These are phyloP conservation scores for Mastomys coucha DNA, from an alignment of 2,113 vertebrate genomes.

Conservation along the genomic window DNA sequence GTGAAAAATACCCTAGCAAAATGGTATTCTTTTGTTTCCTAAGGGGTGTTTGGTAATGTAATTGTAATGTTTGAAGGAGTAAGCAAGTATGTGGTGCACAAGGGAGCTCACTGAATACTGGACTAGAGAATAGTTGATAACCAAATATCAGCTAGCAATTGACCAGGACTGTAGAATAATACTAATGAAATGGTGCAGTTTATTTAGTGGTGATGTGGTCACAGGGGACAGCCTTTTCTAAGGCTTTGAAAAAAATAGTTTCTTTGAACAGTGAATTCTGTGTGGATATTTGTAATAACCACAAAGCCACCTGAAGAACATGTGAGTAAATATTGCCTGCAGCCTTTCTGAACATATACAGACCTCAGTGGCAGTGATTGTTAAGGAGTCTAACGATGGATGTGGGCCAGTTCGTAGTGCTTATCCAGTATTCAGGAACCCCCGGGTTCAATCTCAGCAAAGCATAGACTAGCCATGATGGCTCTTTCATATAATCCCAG, in stretches of 20 bases:
- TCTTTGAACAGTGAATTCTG: neutral
- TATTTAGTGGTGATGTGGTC: neutral
- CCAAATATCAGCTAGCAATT: neutral
- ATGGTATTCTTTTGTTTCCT: neutral
- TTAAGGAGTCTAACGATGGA: neutral
- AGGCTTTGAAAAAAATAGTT: neutral
- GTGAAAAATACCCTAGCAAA: neutral
- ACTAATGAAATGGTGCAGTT: neutral
- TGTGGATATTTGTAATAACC: neutral
- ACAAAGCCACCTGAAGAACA: conserved; percentile 10
- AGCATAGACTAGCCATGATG: neutral
- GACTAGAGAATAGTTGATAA: neutral
- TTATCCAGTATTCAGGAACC: neutral
- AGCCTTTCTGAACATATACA: neutral
- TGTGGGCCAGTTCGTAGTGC: neutral
- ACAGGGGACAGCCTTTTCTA: neutral
- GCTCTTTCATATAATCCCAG: neutral
- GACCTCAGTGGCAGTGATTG: neutral
- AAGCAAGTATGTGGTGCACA: neutral
- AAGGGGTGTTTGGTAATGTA: neutral
- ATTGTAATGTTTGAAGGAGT: neutral
- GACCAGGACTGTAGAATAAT: rapidly evolving
- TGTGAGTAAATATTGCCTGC: neutral
- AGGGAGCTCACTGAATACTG: neutral
- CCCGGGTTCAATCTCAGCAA: neutral